Base-by-base conservation (phyloP, 2,888 invertebrate species). In the Caenorhabditis becei region DNA sequence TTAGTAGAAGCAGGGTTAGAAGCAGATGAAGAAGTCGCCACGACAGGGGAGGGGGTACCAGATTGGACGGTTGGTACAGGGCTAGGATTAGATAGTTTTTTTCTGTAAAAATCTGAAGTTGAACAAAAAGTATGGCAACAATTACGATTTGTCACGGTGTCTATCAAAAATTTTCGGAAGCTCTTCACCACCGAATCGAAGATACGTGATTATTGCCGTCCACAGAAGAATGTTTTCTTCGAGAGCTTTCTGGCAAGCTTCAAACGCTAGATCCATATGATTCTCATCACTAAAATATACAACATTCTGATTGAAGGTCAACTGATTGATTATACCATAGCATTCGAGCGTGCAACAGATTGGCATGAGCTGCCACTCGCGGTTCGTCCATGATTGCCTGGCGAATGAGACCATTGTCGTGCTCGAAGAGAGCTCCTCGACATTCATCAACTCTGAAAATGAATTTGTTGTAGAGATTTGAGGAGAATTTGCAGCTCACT, bases 151-250 rank as follows among this genome's bases (percentile, higher is more conserved):
- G 8, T 56, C 74, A 0, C 18, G 35, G 28, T 69, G 67, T 24
- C 54, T 75, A 11, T 63, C 69, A 26, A 80, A 63, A 20, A 51
- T 37, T 5, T 24, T 41, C 2, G 24, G 44, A 0, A 75, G 53
- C 14, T 80, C 28, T 28, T 37, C 20, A 0, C 80, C 80, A 24
- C 70, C 77, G 56, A 58, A 83, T 41, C 72, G 69, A 16, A 70
- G n/a, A 47, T 70, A 75, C 20, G 75, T 61, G 28, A 59, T 47
- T 24, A 86, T 70, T n/a, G 80, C 67, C 8, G 80, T 70, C 86
- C 86, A 86, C 11, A 82, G 56, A 26, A 85, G 58, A 16, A 84
- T 71, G 37, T 85, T 85, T 24, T 56, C 51, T 14, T 75, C 66
- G 0, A 83, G 66, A 4, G 83, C 66, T 32, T 75, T 80, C 37